phyloP scores from a whole-genome alignment of 2,797 vertebrate species.

The Brachyrhaphis roseni region DNA sequence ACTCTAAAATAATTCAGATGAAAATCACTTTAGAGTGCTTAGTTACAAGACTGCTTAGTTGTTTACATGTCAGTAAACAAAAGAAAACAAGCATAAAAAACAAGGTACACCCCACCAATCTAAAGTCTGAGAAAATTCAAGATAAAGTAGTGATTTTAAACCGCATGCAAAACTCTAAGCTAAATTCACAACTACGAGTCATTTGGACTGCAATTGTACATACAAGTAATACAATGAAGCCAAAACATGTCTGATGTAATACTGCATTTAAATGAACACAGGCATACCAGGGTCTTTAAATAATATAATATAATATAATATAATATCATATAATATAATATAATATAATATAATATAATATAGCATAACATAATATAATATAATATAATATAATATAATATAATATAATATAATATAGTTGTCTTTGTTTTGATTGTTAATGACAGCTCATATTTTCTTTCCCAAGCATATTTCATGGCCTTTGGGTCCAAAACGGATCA shows the following conservation, averaged over 20 bases:
- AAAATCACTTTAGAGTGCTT: slow-evolving; percentile 17
- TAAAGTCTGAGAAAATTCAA: not conserved
- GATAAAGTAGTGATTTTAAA: not conserved
- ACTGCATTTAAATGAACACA: not conserved
- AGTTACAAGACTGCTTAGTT: not conserved
- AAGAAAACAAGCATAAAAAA: not conserved
- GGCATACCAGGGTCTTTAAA: not conserved
- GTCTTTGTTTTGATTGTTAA: slow-evolving; percentile 20
- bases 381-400: slow-evolving; percentile 25
- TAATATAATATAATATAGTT: slow-evolving; percentile 22
- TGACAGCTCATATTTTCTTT: slow-evolving; percentile 33
- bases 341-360: slow-evolving; percentile 23
- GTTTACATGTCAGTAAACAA: slow-evolving; percentile 27
- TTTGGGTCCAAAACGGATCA: slow-evolving; percentile 46
- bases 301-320: slow-evolving; percentile 8
- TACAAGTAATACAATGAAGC: not conserved
- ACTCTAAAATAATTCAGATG: not conserved
- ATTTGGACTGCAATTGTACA: not conserved
- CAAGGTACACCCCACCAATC: not conserved
- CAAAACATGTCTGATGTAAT: not conserved
- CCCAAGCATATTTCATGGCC: slow-evolving; percentile 34
- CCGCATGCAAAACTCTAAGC: not conserved
- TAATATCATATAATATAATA: slow-evolving; percentile 20
- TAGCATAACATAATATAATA: slow-evolving; percentile 13
- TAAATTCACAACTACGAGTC: not conserved